phyloP scores from a whole-genome alignment of 2,888 invertebrate genomes.

The Chymomyza fuscimana region DNA sequence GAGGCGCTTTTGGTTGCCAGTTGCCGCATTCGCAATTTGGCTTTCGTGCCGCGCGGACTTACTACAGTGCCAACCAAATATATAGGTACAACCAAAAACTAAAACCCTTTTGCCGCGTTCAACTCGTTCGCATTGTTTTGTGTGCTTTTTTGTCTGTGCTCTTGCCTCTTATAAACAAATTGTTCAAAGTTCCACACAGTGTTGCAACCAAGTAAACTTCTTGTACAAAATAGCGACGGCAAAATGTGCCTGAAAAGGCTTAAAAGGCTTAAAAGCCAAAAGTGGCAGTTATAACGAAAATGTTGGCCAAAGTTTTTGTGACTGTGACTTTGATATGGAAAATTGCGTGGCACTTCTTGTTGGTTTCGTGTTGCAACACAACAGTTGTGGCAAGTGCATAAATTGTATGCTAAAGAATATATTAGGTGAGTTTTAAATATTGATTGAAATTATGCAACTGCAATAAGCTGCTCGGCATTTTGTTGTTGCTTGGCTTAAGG shows the following conservation, averaged over 20 bases:
- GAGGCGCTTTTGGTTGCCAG: slow-evolving; percentile 55
- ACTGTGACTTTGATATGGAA: background rate
- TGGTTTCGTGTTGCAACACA: background rate
- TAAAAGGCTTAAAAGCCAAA: background rate
- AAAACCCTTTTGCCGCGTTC: background rate
- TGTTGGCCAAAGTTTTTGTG: background rate
- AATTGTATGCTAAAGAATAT: background rate
- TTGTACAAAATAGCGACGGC: background rate
- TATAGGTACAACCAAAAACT: slow-evolving; percentile 15
- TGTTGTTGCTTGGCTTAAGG: background rate
- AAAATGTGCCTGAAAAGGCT: background rate
- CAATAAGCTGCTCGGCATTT: background rate
- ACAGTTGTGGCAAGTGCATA: background rate
- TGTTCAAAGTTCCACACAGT: background rate
- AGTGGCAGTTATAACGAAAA: background rate
- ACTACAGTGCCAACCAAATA: slow-evolving; percentile 37
- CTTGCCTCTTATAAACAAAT: background rate
- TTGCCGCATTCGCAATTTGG: slow-evolving; percentile 76
- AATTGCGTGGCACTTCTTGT: background rate
- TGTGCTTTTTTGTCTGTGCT: background rate
- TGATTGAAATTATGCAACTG: background rate
- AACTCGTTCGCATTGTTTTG: background rate
- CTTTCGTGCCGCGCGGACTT: slow-evolving; percentile 70
- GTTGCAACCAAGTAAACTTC: slow-evolving; percentile 33
- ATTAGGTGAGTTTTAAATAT: background rate